Percentiles rank a stretch among this genome's conserved stretches.
phyloP scores from a whole-genome alignment of 1,140 invertebrate genomes.

The Drosophila prosaltans region DNA sequence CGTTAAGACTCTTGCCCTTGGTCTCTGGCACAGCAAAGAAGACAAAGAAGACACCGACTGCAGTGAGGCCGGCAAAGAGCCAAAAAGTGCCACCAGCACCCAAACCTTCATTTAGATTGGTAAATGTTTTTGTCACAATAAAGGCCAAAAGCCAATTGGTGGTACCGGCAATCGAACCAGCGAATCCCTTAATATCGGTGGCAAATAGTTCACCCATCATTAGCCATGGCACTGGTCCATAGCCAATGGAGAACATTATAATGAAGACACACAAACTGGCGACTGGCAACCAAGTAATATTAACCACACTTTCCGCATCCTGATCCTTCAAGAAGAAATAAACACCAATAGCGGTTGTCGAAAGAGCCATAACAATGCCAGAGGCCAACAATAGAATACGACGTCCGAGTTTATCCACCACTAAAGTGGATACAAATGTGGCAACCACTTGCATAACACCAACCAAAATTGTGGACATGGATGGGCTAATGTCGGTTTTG shows the following conservation, averaged over 20 bases:
- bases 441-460: constrained; percentile 90
- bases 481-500: constrained; percentile 84
- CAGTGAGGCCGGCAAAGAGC: constrained; percentile 90
- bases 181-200: constrained; percentile 90
- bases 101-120: constrained; percentile 85
- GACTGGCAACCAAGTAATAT: constrained; percentile 89
- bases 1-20: constrained; percentile 93
- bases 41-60: constrained; percentile 89
- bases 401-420: constrained; percentile 91
- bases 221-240: constrained; percentile 92
- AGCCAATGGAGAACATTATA: constrained; percentile 90
- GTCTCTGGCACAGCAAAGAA: constrained; percentile 93
- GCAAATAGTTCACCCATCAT: constrained; percentile 90
- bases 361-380: constrained; percentile 86
- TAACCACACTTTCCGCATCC: constrained; percentile 83
- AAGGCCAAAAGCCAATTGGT: constrained; percentile 93
- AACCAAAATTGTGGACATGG: constrained; percentile 88
- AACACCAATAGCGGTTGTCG: constrained; percentile 86
- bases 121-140: constrained; percentile 91
- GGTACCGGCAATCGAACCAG: constrained; percentile 88
- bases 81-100: constrained; percentile 89
- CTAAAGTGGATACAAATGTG: constrained; percentile 87
- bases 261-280: constrained; percentile 89
- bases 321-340: constrained; percentile 86
- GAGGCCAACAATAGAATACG: constrained; percentile 88